Evolutionary conservation across 2,113 vertebrate genomes (phyloP).

Genomic region (Aptenodytes forsteri): DNA sequence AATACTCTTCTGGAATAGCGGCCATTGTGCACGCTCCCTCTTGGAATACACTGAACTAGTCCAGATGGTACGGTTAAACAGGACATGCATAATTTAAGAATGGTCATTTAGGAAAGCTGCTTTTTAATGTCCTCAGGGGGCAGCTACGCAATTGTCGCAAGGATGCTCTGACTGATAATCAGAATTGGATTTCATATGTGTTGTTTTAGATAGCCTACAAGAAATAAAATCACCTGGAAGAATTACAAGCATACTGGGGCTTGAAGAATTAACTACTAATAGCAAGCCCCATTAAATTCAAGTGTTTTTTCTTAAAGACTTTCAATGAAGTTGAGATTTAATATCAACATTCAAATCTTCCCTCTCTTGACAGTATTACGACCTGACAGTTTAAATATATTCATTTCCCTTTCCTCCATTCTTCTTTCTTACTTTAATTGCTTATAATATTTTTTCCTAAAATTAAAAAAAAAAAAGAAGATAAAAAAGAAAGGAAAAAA

Average conservation of each 20-base stretch:
- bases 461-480: not conserved
- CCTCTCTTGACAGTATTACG: not conserved
- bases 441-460: not conserved
- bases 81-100: slow-evolving; percentile 82
- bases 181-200: slow-evolving; percentile 3
- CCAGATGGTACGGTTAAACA: slow-evolving; percentile 80
- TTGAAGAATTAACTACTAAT: slow-evolving; percentile 62
- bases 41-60: slow-evolving; percentile 57
- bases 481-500: not conserved
- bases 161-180: slow-evolving; percentile 60
- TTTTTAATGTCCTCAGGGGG: slow-evolving; percentile 74
- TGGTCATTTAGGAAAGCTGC: slow-evolving; percentile 77
- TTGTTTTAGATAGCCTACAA: not conserved
- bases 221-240: slow-evolving; percentile 24
- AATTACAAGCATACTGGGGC: slow-evolving; percentile 44
- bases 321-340: slow-evolving; percentile 24
- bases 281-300: slow-evolving; percentile 1
- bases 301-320: not conserved
- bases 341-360: not conserved
- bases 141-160: slow-evolving; percentile 44
- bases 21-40: slow-evolving; percentile 57
- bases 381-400: not conserved
- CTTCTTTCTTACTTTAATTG: not conserved
- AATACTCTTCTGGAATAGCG: slow-evolving; percentile 70
- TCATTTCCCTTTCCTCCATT: not conserved